These are phyloP conservation scores for Colossoma macropomum DNA, from an alignment of 2,113 vertebrate genomes.

Conservation along the genomic window DNA sequence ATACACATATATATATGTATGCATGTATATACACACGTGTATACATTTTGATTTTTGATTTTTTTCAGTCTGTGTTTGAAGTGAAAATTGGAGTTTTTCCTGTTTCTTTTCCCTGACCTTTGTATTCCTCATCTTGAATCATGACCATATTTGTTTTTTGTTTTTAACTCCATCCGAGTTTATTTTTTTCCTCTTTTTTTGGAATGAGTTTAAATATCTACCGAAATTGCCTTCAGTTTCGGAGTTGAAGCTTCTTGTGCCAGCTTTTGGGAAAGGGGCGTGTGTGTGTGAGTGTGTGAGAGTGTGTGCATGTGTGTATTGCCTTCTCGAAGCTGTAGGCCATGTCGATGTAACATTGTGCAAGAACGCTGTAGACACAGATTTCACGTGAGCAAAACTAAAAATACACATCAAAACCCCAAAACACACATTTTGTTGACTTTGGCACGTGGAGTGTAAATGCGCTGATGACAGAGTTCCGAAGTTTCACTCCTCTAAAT, in stretches of 20 bases:
- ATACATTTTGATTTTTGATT: not conserved
- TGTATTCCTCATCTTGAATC: not conserved
- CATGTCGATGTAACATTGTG: slow-evolving; percentile 24
- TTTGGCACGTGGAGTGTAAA: not conserved
- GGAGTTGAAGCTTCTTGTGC: not conserved
- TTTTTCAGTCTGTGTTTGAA: not conserved
- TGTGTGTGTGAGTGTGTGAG: slow-evolving; percentile 26
- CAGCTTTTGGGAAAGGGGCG: slow-evolving; percentile 7
- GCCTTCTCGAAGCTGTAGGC: not conserved
- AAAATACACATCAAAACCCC: not conserved
- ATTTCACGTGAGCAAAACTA: not conserved
- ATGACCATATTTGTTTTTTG: not conserved
- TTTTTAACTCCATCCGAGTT: not conserved
- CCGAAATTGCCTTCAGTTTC: not conserved
- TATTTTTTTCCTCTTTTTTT: not conserved
- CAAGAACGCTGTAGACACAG: not conserved
- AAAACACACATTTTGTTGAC: not conserved
- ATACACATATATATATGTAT: not conserved
- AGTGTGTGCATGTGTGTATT: slow-evolving; percentile 19
- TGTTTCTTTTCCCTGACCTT: not conserved
- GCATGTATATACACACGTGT: not conserved
- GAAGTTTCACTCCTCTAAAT: not conserved
- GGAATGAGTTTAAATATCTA: not conserved
- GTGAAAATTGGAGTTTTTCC: not conserved
- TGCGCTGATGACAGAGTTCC: not conserved